These are phyloP conservation scores for Podocnemis expansa DNA, from an alignment of 2,113 vertebrate species.

Conservation along the genomic window DNA sequence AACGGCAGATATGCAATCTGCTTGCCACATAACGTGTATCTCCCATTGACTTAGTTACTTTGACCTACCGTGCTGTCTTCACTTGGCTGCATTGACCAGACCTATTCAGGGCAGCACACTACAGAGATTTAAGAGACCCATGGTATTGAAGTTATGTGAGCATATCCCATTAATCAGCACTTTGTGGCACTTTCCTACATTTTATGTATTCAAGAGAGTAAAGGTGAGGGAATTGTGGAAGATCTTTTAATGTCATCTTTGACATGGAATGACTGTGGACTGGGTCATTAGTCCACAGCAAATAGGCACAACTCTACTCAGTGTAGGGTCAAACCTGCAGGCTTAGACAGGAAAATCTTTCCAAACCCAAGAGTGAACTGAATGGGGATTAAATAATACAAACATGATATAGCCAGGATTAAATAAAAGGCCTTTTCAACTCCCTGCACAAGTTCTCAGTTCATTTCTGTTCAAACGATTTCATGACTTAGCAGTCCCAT, in stretches of 20 bases:
- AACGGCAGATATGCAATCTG: too few species aligned
- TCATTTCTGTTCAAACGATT: constrained; percentile 34
- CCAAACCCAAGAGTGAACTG: not conserved
- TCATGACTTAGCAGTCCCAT: not conserved
- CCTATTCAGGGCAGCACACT: not conserved
- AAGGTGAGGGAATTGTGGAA: not conserved
- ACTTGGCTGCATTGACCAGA: too few species aligned
- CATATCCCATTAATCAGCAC: not conserved
- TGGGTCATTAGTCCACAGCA: not conserved
- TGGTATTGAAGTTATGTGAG: not conserved
- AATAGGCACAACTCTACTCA: not conserved
- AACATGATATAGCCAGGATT: constrained; percentile 36
- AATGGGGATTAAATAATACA: constrained; percentile 38
- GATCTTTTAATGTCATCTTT: not conserved
- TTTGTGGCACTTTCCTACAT: not conserved
- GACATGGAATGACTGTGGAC: not conserved
- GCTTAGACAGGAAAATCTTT: constrained; percentile 2
- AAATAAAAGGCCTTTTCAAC: constrained; percentile 44
- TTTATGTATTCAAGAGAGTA: not conserved
- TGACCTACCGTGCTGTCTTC: too few species aligned
- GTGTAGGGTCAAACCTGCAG: not conserved
- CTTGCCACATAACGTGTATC: too few species aligned
- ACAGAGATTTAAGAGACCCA: not conserved
- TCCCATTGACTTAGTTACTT: too few species aligned
- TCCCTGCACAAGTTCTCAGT: constrained; percentile 27